Conservation (phyloP, 2,797 vertebrate species). For the Macrochelys suwanniensis region DNA sequence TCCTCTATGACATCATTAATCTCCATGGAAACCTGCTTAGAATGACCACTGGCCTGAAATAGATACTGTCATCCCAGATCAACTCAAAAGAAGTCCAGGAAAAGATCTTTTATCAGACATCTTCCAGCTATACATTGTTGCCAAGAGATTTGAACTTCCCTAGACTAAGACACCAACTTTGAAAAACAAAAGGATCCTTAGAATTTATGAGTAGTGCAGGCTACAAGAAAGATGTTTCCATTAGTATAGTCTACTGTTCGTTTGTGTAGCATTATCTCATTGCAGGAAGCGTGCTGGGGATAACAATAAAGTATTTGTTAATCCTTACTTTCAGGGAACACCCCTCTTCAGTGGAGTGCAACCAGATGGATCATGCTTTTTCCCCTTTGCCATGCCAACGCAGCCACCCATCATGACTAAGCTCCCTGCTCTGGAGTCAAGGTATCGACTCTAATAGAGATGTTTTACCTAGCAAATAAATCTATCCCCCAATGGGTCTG, state of each 20-base stretch:
- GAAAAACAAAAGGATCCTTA: not conserved
- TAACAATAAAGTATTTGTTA: slow-evolving; percentile 26
- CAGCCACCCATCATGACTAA: not conserved
- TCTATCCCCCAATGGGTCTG: not conserved
- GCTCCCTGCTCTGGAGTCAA: not conserved
- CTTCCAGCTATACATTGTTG: slow-evolving; percentile 56
- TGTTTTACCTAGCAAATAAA: not conserved
- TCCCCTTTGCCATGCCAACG: not conserved
- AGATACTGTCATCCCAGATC: slow-evolving; percentile 80
- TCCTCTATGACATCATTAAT: slow-evolving; percentile 85
- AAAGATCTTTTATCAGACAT: slow-evolving; percentile 64
- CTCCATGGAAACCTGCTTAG: slow-evolving; percentile 86
- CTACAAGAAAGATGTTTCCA: not conserved
- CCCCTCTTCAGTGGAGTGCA: not conserved
- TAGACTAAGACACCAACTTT: not conserved
- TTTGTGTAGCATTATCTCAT: slow-evolving; percentile 35
- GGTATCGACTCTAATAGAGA: not conserved
- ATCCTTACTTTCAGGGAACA: slow-evolving; percentile 23
- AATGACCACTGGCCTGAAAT: slow-evolving; percentile 80
- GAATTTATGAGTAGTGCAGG: not conserved
- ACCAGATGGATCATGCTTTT: not conserved
- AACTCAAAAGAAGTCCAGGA: slow-evolving; percentile 68
- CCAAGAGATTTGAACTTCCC: slow-evolving; percentile 30
- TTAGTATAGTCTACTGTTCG: not conserved
- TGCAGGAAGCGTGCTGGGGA: slow-evolving; percentile 1